phyloP scores from a whole-genome alignment of 2,888 invertebrate genomes.

The Drosophila leonis region DNA sequence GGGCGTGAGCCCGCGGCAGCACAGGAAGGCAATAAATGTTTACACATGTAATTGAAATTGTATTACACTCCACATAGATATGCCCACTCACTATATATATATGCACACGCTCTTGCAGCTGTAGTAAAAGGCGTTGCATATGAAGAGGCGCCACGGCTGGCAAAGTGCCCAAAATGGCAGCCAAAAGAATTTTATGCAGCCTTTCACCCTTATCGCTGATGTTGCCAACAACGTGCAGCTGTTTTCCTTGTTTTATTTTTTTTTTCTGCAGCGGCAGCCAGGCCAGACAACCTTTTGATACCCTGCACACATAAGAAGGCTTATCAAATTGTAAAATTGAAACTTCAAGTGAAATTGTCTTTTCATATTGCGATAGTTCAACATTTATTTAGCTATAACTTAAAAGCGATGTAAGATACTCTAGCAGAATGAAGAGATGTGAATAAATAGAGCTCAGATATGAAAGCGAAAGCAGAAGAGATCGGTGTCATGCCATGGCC shows the following conservation, averaged over 20 bases:
- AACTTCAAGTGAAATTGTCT: neutral
- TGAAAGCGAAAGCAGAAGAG: too few species aligned
- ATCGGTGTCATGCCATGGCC: too few species aligned
- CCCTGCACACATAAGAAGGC: slow-evolving; percentile 8
- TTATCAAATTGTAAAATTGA: neutral
- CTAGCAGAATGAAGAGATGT: neutral
- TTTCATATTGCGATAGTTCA: neutral
- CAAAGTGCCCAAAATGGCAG: slow-evolving; percentile 45
- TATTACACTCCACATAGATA: slow-evolving; percentile 70
- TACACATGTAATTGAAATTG: slow-evolving; percentile 79
- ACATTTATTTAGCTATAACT: neutral
- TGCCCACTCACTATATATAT: slow-evolving; percentile 3
- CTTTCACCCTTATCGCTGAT: slow-evolving; percentile 63
- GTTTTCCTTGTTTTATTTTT: slow-evolving; percentile 9
- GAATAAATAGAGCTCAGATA: too few species aligned
- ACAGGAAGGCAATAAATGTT: slow-evolving; percentile 72
- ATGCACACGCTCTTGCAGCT: neutral
- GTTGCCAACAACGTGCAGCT: slow-evolving; percentile 64
- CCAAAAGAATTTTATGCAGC: slow-evolving; percentile 37
- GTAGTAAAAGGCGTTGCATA: slow-evolving; percentile 41
- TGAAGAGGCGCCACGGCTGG: slow-evolving; percentile 38
- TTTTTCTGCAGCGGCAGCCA: neutral
- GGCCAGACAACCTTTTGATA: slow-evolving; percentile 2
- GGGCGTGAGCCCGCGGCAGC: slow-evolving; percentile 8
- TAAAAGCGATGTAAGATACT: neutral